Evolutionary conservation across 2,888 invertebrate species (phyloP).

Genomic region (Drosophila niveifrons): DNA sequence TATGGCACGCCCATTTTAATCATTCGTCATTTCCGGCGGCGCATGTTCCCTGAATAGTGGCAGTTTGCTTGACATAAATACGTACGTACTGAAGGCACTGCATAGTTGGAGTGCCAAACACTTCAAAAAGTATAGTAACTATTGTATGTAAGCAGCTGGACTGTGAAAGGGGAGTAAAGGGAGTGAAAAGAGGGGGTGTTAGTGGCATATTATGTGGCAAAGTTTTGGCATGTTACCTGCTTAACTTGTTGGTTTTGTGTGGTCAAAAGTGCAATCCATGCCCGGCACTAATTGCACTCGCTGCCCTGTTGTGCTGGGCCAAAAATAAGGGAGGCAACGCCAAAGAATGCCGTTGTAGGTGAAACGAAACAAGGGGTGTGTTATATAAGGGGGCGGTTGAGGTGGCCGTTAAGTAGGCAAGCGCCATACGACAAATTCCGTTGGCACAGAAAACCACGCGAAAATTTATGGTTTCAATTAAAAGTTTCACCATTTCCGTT

Average conservation of each 20-base stretch:
- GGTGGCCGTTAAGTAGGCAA: slow-evolving; percentile 47
- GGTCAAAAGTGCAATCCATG: slow-evolving; percentile 71
- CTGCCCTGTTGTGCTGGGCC: slow-evolving; percentile 20
- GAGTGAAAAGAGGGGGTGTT: not conserved
- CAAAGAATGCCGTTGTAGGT: not conserved
- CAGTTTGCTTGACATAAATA: slow-evolving; percentile 58
- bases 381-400: not conserved
- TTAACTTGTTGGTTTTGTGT: slow-evolving; percentile 42
- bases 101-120: slow-evolving; percentile 11
- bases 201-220: slow-evolving; percentile 39
- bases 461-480: slow-evolving; percentile 84
- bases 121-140: slow-evolving; percentile 23
- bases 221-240: slow-evolving; percentile 45
- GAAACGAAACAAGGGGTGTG: not conserved
- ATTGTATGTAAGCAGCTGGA: not conserved
- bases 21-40: slow-evolving; percentile 70
- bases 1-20: slow-evolving; percentile 81
- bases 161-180: no score
- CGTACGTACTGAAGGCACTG: slow-evolving; percentile 20
- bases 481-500: slow-evolving; percentile 82
- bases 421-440: slow-evolving; percentile 68
- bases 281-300: slow-evolving; percentile 67
- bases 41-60: slow-evolving; percentile 21
- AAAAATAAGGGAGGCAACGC: not conserved
- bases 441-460: slow-evolving; percentile 66